phyloP scores from a whole-genome alignment of 2,113 vertebrate species.

The Cygnus buccinator region DNA sequence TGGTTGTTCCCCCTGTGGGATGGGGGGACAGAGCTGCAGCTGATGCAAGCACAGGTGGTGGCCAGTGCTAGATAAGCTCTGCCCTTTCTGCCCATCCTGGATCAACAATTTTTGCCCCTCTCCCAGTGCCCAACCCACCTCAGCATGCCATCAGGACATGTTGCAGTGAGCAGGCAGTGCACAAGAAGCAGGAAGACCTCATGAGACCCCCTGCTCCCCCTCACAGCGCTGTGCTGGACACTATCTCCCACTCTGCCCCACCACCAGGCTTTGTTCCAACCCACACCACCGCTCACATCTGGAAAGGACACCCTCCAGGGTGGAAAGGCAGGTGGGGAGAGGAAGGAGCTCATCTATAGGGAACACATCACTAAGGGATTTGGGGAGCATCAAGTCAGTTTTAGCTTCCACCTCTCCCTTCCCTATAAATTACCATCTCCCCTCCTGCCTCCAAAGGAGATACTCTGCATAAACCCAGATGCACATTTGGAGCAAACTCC shows the following conservation, averaged over 20 bases:
- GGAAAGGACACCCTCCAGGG: neutral
- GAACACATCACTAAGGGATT: neutral
- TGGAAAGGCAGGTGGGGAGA: neutral
- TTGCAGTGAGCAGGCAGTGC: rapidly evolving
- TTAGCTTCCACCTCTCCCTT: neutral
- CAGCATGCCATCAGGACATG: neutral
- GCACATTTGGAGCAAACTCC: neutral
- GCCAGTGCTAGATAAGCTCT: neutral
- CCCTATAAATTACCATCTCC: neutral
- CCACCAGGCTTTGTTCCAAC: neutral
- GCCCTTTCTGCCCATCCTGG: neutral
- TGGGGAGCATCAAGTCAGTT: neutral
- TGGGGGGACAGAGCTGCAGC: neutral
- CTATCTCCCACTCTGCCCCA: neutral
- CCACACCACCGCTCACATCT: neutral
- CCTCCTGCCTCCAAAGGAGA: neutral
- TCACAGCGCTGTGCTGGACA: neutral
- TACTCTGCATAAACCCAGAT: neutral
- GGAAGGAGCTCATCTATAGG: neutral
- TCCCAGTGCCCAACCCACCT: neutral
- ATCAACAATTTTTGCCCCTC: neutral
- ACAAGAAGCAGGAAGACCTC: neutral
- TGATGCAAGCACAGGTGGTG: neutral
- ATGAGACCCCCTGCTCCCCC: neutral
- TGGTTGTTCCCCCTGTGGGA: too few relatives aligned